These are phyloP conservation scores for Buphagus erythrorhynchus DNA, from an alignment of 2,797 vertebrate genomes.

Conservation along the genomic window DNA sequence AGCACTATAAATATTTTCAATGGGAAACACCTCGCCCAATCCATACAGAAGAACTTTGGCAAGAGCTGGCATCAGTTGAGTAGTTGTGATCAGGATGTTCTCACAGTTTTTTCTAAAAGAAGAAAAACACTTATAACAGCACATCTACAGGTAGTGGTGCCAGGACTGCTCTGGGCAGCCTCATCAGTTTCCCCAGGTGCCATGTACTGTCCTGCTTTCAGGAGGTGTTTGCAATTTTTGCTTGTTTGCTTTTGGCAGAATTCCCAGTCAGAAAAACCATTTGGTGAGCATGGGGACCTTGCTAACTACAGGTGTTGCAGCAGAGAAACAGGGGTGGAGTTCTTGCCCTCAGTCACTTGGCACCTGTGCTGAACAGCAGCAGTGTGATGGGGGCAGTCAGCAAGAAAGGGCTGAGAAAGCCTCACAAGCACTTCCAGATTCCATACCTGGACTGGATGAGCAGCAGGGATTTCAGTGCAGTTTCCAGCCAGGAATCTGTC, in stretches of 20 bases:
- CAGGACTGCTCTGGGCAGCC: background rate
- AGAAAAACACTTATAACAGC: background rate
- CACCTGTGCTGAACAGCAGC: background rate
- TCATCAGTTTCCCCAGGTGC: background rate
- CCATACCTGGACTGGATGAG: slow-evolving; percentile 94
- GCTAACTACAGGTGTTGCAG: background rate
- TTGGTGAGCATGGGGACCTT: background rate
- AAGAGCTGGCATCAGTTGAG: slow-evolving; percentile 95
- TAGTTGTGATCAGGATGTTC: slow-evolving; percentile 97
- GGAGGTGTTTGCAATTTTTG: background rate
- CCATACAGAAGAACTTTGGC: slow-evolving; percentile 97
- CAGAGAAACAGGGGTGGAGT: background rate
- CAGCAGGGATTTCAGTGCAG: slow-evolving; percentile 92
- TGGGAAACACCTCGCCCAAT: slow-evolving; percentile 93
- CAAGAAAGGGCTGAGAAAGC: background rate
- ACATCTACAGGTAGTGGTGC: background rate
- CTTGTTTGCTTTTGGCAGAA: background rate
- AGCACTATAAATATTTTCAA: slow-evolving; percentile 98
- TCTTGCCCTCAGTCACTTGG: background rate
- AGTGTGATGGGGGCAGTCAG: background rate
- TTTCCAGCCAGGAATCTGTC: slow-evolving; percentile 96
- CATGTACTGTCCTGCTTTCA: background rate
- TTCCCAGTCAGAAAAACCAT: background rate
- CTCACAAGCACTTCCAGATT: background rate
- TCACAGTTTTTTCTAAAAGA: slow-evolving; percentile 91